These are phyloP conservation scores for Chamaedrilus cognettii DNA, from an alignment of 2,888 invertebrate species.

Conservation along the genomic window DNA sequence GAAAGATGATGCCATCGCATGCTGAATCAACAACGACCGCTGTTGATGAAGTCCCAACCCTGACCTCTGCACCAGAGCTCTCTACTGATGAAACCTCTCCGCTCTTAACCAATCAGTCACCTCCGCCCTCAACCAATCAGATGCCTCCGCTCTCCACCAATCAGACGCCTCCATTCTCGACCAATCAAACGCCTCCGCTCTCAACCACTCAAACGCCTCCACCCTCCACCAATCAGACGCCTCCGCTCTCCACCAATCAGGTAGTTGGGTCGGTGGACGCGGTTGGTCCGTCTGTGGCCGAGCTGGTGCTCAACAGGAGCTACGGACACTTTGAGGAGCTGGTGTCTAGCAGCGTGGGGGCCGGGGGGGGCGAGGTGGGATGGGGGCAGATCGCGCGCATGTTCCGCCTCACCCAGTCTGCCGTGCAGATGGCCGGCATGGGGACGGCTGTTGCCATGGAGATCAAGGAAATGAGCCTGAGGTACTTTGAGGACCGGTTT, in stretches of 20 bases:
- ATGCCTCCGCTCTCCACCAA: no score
- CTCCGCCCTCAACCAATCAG: no score
- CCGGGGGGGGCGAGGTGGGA: slow-evolving; percentile 39
- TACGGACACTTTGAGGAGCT: slow-evolving; percentile 51
- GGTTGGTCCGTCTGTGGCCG: slow-evolving; percentile 25
- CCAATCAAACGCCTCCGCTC: neutral
- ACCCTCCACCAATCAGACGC: neutral
- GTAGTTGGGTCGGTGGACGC: slow-evolving; percentile 15
- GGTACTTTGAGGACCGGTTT: slow-evolving; percentile 54
- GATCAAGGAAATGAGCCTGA: slow-evolving; percentile 53
- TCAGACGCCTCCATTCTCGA: no score
- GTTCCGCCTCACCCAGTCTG: slow-evolving; percentile 51
- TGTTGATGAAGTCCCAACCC: no score
- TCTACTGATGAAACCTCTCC: no score
- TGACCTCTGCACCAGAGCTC: no score
- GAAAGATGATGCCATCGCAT: no score
- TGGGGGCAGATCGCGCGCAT: slow-evolving; percentile 53
- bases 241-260: no score
- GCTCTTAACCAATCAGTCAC: no score
- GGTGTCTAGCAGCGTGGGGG: slow-evolving; percentile 43
- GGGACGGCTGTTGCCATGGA: slow-evolving; percentile 48
- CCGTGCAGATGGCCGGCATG: slow-evolving; percentile 48
- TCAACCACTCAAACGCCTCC: no score
- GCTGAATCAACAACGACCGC: no score
- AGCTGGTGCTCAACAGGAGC: slow-evolving; percentile 44